Conservation (phyloP, 2,113 vertebrate species). For the Sander vitreus region DNA sequence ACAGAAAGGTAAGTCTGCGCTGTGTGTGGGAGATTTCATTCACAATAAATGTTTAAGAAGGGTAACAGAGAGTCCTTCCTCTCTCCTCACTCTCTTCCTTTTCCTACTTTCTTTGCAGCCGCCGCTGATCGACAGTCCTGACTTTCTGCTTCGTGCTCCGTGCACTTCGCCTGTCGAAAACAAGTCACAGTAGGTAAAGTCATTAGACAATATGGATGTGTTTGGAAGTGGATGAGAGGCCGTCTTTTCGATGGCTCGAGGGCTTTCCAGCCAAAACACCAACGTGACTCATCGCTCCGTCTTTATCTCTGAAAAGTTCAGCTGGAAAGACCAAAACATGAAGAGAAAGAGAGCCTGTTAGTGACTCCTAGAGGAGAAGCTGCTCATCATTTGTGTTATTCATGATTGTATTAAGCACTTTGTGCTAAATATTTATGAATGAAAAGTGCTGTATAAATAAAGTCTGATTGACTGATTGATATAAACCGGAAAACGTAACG, state of each 20-base stretch:
- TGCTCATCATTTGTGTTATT: neutral
- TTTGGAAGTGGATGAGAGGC: slow-evolving; percentile 32
- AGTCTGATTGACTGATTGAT: too few species aligned
- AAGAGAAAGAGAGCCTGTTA: neutral
- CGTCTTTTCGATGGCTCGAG: slow-evolving; percentile 13
- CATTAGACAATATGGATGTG: slow-evolving; percentile 40
- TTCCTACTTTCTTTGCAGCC: neutral
- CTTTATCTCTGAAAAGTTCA: neutral
- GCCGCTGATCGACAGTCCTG: too few species aligned
- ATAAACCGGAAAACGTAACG: too few species aligned
- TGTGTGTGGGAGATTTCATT: too few species aligned
- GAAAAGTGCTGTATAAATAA: too few species aligned
- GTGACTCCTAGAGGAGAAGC: neutral
- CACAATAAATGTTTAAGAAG: too few species aligned
- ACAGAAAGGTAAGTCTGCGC: too few species aligned
- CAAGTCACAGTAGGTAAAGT: slow-evolving; percentile 38
- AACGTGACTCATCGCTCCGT: slow-evolving; percentile 3
- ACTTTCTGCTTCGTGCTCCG: neutral
- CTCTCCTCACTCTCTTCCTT: neutral
- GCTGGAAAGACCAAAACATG: neutral
- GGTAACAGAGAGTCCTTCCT: neutral
- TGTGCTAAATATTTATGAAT: too few species aligned
- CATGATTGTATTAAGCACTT: too few species aligned
- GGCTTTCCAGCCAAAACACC: slow-evolving; percentile 23
- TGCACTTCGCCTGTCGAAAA: neutral